Evolutionary conservation across 2,113 vertebrate species (phyloP).

Genomic region (Sinocyclocheilus anophthalmus): DNA sequence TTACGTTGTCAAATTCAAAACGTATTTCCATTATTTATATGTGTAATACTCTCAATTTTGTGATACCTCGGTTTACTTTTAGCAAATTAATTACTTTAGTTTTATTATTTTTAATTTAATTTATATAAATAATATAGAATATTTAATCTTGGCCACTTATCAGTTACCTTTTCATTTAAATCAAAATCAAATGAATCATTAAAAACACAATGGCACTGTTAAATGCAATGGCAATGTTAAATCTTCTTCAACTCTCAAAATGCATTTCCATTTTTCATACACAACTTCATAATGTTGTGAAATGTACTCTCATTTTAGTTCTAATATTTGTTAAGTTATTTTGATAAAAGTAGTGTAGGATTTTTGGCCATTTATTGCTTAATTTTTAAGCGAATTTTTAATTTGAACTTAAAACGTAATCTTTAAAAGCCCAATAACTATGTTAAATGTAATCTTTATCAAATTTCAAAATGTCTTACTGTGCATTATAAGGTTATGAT

Average conservation of each 20-base stretch:
- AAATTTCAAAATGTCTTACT: background rate
- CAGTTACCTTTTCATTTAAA: background rate
- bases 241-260: too few relatives aligned
- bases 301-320: background rate
- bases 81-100: background rate
- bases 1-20: background rate
- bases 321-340: background rate
- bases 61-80: background rate
- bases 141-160: background rate
- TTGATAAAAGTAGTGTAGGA: background rate
- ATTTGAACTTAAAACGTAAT: too few relatives aligned
- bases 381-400: too few relatives aligned
- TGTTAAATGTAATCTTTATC: background rate
- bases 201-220: background rate
- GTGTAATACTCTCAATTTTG: background rate
- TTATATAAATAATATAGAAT: too few relatives aligned
- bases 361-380: too few relatives aligned
- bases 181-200: background rate
- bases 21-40: background rate
- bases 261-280: background rate
- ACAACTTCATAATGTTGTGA: background rate
- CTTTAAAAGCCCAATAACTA: background rate
- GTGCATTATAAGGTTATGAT: too few relatives aligned
- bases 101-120: background rate
- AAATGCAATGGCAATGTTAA: too few relatives aligned